Evolutionary conservation across 2,113 vertebrate species (phyloP).

Genomic region (Cebus imitator): DNA sequence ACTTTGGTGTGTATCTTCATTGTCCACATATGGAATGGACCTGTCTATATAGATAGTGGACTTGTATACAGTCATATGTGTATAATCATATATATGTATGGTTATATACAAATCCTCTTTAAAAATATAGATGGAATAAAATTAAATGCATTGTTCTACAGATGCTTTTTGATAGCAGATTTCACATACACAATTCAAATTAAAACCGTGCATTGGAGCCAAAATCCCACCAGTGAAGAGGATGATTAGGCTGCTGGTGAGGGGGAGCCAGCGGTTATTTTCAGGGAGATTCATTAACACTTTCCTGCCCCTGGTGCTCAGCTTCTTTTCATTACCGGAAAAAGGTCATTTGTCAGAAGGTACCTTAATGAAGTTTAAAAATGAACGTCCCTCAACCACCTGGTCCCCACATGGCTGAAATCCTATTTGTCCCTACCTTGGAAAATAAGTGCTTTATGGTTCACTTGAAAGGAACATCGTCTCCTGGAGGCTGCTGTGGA

Average conservation of each 20-base stretch:
- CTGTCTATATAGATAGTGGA: too few relatives aligned
- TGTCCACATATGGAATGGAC: background rate
- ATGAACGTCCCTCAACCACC: constrained; percentile 45
- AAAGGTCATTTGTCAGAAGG: constrained; percentile 61
- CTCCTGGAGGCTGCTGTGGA: background rate
- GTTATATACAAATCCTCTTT: background rate
- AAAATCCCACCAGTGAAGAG: constrained; percentile 9
- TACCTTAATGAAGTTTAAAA: constrained; percentile 56
- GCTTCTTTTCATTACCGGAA: background rate
- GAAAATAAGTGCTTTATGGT: background rate
- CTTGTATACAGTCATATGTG: too few relatives aligned
- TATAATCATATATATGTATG: too few relatives aligned
- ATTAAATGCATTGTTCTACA: constrained; percentile 23
- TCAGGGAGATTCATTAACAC: constrained; percentile 47
- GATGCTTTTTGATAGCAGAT: background rate
- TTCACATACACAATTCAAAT: constrained; percentile 39
- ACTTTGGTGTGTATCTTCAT: background rate
- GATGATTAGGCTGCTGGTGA: background rate
- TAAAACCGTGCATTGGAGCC: background rate
- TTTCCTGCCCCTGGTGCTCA: constrained; percentile 17
- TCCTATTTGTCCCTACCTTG: background rate
- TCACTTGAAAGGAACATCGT: background rate
- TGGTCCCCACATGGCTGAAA: constrained; percentile 42
- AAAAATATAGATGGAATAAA: background rate
- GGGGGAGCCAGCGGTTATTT: background rate